A percentile compares a stretch with the other conserved stretches of the same genome.
phyloP scores from a whole-genome alignment of 2,888 invertebrate species.

The Auanema sp. region DNA sequence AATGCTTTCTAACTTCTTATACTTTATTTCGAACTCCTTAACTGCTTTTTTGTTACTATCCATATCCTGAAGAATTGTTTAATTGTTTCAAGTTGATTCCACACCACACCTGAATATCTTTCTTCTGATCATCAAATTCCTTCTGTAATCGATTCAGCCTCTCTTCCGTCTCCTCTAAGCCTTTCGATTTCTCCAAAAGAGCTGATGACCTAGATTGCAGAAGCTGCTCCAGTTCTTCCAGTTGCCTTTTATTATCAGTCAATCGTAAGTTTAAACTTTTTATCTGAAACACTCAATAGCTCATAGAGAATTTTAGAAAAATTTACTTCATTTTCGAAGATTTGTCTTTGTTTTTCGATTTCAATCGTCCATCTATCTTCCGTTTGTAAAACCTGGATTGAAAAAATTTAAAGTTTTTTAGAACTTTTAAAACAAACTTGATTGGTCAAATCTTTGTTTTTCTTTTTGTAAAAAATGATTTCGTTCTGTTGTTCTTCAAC shows the following conservation, averaged over 20 bases:
- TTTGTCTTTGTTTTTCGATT: slow-evolving; percentile 61
- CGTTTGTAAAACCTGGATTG: slow-evolving; percentile 53
- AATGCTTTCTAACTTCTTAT: slow-evolving; percentile 62
- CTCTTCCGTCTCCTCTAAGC: slow-evolving; percentile 50
- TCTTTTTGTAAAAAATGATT: slow-evolving; percentile 59
- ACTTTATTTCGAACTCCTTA: slow-evolving; percentile 61
- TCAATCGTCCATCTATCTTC: slow-evolving; percentile 64
- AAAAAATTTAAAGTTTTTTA: neutral
- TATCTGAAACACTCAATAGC: slow-evolving; percentile 30
- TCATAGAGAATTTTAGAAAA: neutral
- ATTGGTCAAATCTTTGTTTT: slow-evolving; percentile 62
- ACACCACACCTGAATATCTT: slow-evolving; percentile 25
- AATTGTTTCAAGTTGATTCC: neutral
- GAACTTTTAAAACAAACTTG: slow-evolving; percentile 41
- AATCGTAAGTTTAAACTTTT: slow-evolving; percentile 43
- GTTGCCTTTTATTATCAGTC: slow-evolving; percentile 39
- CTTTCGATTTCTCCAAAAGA: slow-evolving; percentile 52
- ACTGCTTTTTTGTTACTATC: slow-evolving; percentile 58
- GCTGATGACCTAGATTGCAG: slow-evolving; percentile 41
- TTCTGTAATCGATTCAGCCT: slow-evolving; percentile 26
- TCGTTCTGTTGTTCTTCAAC: slow-evolving; percentile 45
- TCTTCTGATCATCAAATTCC: slow-evolving; percentile 30
- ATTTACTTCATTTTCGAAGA: slow-evolving; percentile 47
- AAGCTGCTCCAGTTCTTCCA: slow-evolving; percentile 41
- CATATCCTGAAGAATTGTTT: slow-evolving; percentile 28